Evolutionary conservation across 2,113 vertebrate genomes (phyloP).

Genomic region (Manacus vitellinus): DNA sequence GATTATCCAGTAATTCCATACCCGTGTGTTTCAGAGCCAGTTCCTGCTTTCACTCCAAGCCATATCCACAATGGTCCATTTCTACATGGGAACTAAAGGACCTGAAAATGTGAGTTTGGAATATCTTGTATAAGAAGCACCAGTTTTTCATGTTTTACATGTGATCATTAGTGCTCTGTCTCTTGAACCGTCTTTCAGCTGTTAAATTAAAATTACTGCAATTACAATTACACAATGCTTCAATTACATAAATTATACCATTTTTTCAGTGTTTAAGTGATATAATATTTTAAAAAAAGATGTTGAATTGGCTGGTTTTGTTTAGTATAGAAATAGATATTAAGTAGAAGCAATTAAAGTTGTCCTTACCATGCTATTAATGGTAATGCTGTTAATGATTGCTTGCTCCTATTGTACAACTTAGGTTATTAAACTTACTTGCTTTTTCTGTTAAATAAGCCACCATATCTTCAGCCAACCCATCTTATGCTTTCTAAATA

Average conservation of each 20-base stretch:
- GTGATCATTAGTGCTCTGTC: not conserved
- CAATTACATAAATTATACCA: too few relatives aligned
- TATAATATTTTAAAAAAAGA: not conserved
- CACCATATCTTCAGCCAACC: not conserved
- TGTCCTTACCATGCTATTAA: not conserved
- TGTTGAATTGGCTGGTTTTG: not conserved
- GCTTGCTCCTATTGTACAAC: not conserved
- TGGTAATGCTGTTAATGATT: not conserved
- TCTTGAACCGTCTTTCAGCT: not conserved
- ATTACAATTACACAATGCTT: fast-evolving
- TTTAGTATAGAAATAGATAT: not conserved
- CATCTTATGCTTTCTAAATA: not conserved
- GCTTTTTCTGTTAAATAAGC: not conserved
- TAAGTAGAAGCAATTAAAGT: not conserved
- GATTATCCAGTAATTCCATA: not conserved
- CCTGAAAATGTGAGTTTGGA: conserved; percentile 91
- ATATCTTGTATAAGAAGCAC: not conserved
- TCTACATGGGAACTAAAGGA: conserved; percentile 99
- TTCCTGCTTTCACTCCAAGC: conserved; percentile 97
- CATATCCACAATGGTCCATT: conserved; percentile 99
- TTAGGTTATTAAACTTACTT: not conserved
- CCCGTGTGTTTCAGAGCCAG: conserved; percentile 85
- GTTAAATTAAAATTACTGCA: not conserved
- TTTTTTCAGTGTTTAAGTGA: not conserved
- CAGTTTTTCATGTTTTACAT: not conserved